Evolutionary conservation across 2,113 vertebrate genomes (phyloP), one percentile per base, ranked within the genome.

Genomic region (Oxyruncus cristatus): DNA sequence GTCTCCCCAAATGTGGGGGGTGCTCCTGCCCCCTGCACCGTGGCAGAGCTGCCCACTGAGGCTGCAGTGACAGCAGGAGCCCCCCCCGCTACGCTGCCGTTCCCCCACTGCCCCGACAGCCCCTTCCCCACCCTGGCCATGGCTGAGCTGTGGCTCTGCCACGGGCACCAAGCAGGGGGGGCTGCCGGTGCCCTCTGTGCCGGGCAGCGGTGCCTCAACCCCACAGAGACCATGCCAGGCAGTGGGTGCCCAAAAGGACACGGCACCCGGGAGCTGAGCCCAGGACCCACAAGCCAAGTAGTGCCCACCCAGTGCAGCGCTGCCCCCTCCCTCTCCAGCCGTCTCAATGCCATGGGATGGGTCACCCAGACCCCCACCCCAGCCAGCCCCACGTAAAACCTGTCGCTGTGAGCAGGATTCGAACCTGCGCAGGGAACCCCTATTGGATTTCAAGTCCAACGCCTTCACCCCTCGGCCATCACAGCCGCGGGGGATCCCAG

Each of bases 311-410:
- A 42, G 4, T 1, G 12, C 5, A n/a, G 9, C 14, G 22, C 6
- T 12, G 14, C 28, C 27, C 19, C 16, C 19, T 32, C 26, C 6
- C 2, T n/a, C 41, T 16, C 3, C 9, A 56, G 14, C 12, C 11
- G 32, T 16, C 13, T 26, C 42, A 52, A 59, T 30, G 28, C 6
- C 3, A 0, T 6, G 2, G 5, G 2, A 32, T 2, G 1, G 8
- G 3, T 9, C 1, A 11, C 5, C 8, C 9, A 8, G 4, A 19
- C 3, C 12, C 3, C 3, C 8, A 7, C 20, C 0, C 0, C 7
- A 3, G 9, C 39, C 39, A 41, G 8, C 20, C 0, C 0, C 8
- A 3, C 8, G 8, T 62, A 89, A 89, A 82, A 89, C 2, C 46
- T 1, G 0, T 49, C 35, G 17, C 79, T 94, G 84, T 79, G 76